Evolutionary conservation across 2,797 vertebrate genomes (phyloP), one percentile per base, ranked within the genome.

Genomic region (Bufotes viridis): DNA sequence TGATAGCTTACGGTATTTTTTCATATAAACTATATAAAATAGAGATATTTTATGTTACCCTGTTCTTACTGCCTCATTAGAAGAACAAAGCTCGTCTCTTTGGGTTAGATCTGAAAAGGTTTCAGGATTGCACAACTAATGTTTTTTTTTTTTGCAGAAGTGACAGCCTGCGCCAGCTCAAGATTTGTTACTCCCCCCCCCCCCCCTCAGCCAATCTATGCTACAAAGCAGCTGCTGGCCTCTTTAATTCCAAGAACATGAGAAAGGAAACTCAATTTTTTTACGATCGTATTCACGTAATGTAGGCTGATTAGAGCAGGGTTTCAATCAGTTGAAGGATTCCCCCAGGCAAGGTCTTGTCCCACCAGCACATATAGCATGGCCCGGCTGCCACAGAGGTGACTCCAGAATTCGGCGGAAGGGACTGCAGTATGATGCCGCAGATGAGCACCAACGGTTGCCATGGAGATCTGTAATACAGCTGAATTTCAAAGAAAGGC

Each of bases 391-490:
- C 93, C 93, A 92, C 93, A 63, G 42, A 92, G 89, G 89, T 49
- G 61, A 90, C 90, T 90, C 90, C 91, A 93, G 92, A 93, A 93
- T 92, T 89, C 90, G 91, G 90, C 90, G 26, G 86, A 88, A 80
- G 55, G 86, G 90, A 90, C 94, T 92, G 92, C 95, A 89, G 94
- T 92, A 93, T 92, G 95, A 95, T 94, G 94, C 95, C 91, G 96
- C 97, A 97, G 95, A 94, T 94, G 95, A 93, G 93, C 95, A 92
- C 95, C 80, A 90, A 89, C 84, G 87, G 97, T 97, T 97, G 93
- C 96, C 95, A 95, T 96, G 96, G 96, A 94, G 95, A 97, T 94
- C 83, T 90, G 94, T 94, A 93, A 95, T 96, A 92, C 94, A 91
- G 90, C 91, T 85, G 90, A 91, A 91, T 91, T 74, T 63, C 87